Base-by-base conservation (phyloP, 2,888 invertebrate species). In the Troglohyphantes excavatus region DNA sequence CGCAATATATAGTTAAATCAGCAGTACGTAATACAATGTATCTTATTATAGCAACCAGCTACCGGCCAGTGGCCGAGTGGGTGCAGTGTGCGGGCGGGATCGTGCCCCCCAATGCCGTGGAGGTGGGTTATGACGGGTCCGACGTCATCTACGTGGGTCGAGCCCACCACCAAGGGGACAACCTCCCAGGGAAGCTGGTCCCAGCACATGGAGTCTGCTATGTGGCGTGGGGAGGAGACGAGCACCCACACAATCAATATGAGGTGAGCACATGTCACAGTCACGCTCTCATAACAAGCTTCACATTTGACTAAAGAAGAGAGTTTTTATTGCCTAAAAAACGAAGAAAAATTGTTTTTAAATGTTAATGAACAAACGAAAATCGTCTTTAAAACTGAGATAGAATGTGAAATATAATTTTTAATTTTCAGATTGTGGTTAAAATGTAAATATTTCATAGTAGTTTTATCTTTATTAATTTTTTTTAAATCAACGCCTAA, bases 131-230 rank as follows among this genome's bases (percentile, higher is more conserved):
- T 43, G 92, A 92, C 65, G 83, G 75, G 9, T 75, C 78, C 2
- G 82, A 92, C 23, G 13, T 90, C 11, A 46, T 92, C 33, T 92
- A 91, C 33, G 91, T 92, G 13, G 92, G 82, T 6, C 86, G 92
- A 33, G 91, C 92, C 29, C 83, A 90, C 63, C 91, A 92, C 21
- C 72, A 90, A 33, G 92, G 92, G 9, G 91, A 91, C 33, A 90
- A 63, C 61, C 79, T 92, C 9, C 92, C 92, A 11, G 92, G 92
- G 59, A 92, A 92, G 75, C 59, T 92, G 19, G 90, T 91, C n/a
- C 91, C 91, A 21, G 53, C 75, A 9, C 92, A 91, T 63, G 91
- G 91, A 17, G 82, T 79, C 19, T 91, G 91, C 78, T 91, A 91
- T 65, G 91, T 91, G 11, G 73, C 91, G 9, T 91, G 90, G 83